Conservation (phyloP, 2,888 invertebrate species). For the Bellardia bayeri region DNA sequence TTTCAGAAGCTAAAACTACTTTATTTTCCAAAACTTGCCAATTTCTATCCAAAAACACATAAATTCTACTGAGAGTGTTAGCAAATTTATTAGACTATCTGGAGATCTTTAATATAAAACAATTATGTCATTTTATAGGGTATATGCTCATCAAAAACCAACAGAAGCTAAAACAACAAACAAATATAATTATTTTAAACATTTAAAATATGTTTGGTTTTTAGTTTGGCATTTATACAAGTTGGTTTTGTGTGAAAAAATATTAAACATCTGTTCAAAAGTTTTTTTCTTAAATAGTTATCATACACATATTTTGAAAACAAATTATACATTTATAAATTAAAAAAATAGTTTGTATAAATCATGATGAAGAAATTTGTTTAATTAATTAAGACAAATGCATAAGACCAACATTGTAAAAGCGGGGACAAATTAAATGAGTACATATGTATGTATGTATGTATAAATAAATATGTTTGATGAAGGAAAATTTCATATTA, state of each 20-base stretch:
- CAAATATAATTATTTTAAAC: conserved; percentile 47
- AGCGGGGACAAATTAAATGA: not conserved
- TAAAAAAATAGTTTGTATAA: conserved; percentile 35
- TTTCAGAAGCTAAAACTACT: not conserved
- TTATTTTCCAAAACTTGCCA: too few species aligned
- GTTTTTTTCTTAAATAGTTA: not conserved
- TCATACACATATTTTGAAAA: conserved; percentile 29
- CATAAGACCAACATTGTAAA: not conserved
- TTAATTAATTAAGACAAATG: conserved; percentile 7
- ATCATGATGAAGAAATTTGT: conserved; percentile 37
- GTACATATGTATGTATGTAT: not conserved
- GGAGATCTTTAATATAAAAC: conserved; percentile 27
- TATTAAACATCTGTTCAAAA: conserved; percentile 63
- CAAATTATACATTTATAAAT: conserved; percentile 11
- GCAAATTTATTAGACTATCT: conserved; percentile 57
- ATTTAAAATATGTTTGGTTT: conserved; percentile 40
- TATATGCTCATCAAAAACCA: conserved; percentile 1
- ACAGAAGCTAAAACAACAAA: not conserved
- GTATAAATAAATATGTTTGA: too few species aligned
- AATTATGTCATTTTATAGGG: conserved; percentile 47
- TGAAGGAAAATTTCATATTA: too few species aligned
- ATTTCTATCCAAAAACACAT: not conserved
- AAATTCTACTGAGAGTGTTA: conserved; percentile 21
- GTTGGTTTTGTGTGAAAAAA: conserved; percentile 47
- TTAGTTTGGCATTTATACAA: conserved; percentile 67